These are phyloP conservation scores for Elanoides forficatus DNA, from an alignment of 2,113 vertebrate genomes.

Conservation along the genomic window DNA sequence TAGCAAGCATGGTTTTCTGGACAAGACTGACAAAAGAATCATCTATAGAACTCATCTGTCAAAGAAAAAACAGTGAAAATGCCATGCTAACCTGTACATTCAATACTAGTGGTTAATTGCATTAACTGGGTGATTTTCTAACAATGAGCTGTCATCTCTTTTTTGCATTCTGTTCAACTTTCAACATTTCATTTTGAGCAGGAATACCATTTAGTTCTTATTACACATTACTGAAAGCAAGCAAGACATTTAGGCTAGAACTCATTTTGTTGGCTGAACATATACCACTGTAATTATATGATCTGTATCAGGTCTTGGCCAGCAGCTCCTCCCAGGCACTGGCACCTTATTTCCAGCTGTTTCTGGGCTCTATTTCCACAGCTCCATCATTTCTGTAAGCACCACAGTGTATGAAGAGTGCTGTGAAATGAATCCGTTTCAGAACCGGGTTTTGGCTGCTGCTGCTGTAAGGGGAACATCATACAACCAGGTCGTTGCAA, in stretches of 20 bases:
- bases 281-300: background rate
- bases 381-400: background rate
- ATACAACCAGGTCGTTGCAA: background rate
- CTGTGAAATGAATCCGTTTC: background rate
- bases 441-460: background rate
- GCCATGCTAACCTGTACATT: background rate
- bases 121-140: background rate
- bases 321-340: background rate
- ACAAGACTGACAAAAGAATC: background rate
- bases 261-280: background rate
- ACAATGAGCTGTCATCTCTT: background rate
- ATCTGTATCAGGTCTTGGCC: background rate
- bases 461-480: background rate
- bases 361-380: background rate
- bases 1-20: background rate
- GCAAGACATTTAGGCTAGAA: background rate
- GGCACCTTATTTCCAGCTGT: background rate
- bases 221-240: background rate
- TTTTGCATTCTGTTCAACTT: background rate
- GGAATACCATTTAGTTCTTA: background rate
- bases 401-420: background rate
- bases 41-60: background rate
- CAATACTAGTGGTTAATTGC: background rate
- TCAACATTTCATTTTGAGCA: background rate
- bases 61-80: background rate